phyloP scores from a whole-genome alignment of 2,113 vertebrate species.

The Xyrauchen texanus region DNA sequence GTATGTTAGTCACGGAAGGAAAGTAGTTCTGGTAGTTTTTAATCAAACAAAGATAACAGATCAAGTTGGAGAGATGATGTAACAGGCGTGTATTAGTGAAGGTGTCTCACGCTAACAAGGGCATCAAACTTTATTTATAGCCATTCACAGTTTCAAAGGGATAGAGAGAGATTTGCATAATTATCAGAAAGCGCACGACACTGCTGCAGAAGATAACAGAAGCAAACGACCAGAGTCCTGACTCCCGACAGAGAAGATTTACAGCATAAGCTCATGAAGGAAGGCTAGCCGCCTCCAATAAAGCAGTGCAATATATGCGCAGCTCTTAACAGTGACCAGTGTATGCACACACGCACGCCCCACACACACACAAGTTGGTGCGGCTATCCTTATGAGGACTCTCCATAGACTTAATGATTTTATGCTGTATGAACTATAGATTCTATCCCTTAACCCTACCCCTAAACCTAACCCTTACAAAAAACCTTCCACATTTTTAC shows the following conservation, averaged over 20 bases:
- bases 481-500: no score
- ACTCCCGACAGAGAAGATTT: not conserved
- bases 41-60: conserved; percentile 29
- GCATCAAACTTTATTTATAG: conserved; percentile 3
- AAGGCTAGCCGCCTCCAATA: not conserved
- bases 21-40: conserved; percentile 8
- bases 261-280: not conserved
- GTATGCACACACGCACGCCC: no score
- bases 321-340: not conserved
- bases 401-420: no score
- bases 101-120: conserved; percentile 12
- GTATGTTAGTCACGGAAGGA: conserved; percentile 33
- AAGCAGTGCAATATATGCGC: not conserved
- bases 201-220: not conserved
- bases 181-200: conserved; percentile 23
- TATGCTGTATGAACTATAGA: no score
- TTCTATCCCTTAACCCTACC: no score
- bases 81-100: not conserved
- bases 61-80: not conserved
- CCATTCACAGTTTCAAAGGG: not conserved
- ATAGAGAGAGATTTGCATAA: conserved; percentile 38
- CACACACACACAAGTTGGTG: no score
- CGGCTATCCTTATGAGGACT: no score
- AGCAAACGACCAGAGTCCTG: not conserved
- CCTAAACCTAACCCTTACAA: no score